A percentile compares a stretch with the other conserved stretches of the same genome.
Conservation (phyloP, 2,888 invertebrate species). For the Lasioglossum calceatum region DNA sequence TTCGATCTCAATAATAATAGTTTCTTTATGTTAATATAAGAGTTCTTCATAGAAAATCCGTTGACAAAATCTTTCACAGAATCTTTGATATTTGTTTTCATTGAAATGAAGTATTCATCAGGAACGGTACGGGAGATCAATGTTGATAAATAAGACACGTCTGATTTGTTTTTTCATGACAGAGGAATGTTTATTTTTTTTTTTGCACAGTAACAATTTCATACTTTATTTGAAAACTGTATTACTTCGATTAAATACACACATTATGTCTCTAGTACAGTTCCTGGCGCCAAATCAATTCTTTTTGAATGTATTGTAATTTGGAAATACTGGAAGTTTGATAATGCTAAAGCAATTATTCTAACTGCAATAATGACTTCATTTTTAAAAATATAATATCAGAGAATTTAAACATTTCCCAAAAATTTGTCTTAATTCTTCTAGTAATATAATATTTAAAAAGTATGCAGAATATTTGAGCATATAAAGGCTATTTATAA, state of each 20-base stretch:
- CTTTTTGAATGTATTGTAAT: constrained; percentile 16
- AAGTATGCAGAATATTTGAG: constrained; percentile 25
- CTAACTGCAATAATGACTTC: constrained; percentile 6
- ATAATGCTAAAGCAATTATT: background rate
- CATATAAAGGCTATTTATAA: constrained; percentile 26
- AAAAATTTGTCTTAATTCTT: background rate
- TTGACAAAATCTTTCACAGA: background rate
- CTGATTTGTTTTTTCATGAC: constrained; percentile 81
- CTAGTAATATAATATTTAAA: constrained; percentile 19
- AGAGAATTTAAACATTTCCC: constrained; percentile 14
- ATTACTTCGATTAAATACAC: constrained; percentile 40
- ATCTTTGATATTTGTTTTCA: background rate
- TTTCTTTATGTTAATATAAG: background rate
- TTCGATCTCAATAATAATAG: background rate
- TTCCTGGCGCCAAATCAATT: constrained; percentile 74
- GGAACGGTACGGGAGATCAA: constrained; percentile 80
- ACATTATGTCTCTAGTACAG: constrained; percentile 75
- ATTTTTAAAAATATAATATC: constrained; percentile 27
- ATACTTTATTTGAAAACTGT: constrained; percentile 46
- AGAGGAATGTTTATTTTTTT: constrained; percentile 83
- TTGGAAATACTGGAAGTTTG: constrained; percentile 15
- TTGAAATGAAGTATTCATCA: constrained; percentile 60
- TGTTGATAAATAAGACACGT: constrained; percentile 77
- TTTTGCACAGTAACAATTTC: constrained; percentile 79
- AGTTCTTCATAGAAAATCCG: background rate